phyloP scores from a whole-genome alignment of 2,888 invertebrate genomes.

The Zygothrica quintamaculata region DNA sequence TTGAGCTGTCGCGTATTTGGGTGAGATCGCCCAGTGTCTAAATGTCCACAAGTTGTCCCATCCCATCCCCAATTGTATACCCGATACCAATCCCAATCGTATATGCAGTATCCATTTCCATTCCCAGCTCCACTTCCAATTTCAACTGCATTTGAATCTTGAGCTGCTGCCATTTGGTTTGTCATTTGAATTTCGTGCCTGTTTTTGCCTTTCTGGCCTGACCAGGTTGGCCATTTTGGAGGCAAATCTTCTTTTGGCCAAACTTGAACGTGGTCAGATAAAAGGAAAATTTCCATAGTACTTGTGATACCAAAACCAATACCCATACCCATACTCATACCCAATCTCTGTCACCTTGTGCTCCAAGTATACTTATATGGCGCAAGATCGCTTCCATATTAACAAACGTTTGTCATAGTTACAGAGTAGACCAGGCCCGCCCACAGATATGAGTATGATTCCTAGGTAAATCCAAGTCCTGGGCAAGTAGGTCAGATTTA shows the following conservation, averaged over 20 bases:
- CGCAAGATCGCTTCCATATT: conserved; percentile 47
- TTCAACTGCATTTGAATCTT: conserved; percentile 1
- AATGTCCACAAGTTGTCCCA: conserved; percentile 39
- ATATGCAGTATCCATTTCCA: conserved; percentile 2
- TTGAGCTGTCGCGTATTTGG: conserved; percentile 79
- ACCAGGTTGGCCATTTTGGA: conserved; percentile 39
- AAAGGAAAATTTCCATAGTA: conserved; percentile 59
- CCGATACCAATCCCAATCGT: too few relatives aligned
- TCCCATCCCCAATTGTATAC: too few relatives aligned
- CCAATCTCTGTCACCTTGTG: conserved; percentile 34
- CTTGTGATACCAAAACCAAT: too few relatives aligned
- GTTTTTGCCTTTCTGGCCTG: conserved; percentile 49
- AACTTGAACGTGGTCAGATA: conserved; percentile 34
- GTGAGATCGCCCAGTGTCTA: conserved; percentile 73
- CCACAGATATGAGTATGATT: conserved; percentile 35
- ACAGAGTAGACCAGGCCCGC: conserved; percentile 42
- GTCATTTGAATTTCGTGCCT: conserved; percentile 63
- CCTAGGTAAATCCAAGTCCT: background rate
- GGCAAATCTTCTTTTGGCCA: conserved; percentile 35
- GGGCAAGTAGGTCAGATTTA: conserved; percentile 63
- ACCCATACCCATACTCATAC: too few relatives aligned
- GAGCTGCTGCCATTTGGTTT: conserved; percentile 46
- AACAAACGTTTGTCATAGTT: conserved; percentile 57
- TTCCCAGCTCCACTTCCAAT: background rate
- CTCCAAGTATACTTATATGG: conserved; percentile 48